Evolutionary conservation across 2,113 vertebrate species (phyloP).

Genomic region (Gallinago undulata): DNA sequence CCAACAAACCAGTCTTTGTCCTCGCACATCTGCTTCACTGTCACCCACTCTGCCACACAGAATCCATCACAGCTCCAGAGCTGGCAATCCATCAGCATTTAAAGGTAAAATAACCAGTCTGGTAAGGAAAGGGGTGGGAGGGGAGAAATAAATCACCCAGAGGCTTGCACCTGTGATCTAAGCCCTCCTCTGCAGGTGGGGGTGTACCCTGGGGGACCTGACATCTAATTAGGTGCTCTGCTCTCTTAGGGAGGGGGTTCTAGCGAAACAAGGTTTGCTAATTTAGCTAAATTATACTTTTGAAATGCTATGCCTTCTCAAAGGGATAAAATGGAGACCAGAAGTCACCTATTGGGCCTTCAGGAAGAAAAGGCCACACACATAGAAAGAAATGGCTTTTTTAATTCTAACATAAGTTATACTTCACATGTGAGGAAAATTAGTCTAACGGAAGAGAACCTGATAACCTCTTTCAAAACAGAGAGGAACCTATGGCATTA

Average conservation of each 20-base stretch:
- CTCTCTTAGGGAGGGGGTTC: not conserved
- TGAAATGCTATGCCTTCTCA: not conserved
- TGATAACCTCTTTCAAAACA: not conserved
- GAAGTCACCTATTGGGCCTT: not conserved
- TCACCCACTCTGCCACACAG: not conserved
- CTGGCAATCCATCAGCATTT: constrained; percentile 13
- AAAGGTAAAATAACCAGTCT: constrained; percentile 27
- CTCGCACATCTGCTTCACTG: not conserved
- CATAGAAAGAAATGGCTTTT: not conserved
- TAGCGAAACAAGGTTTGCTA: not conserved
- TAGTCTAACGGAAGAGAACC: not conserved
- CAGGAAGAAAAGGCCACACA: not conserved
- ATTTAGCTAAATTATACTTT: not conserved
- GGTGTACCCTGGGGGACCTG: not conserved
- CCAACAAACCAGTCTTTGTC: not conserved
- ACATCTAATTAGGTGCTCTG: not conserved
- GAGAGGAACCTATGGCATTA: not conserved
- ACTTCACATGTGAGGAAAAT: not conserved
- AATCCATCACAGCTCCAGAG: constrained; percentile 5
- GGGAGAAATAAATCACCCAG: constrained; percentile 20
- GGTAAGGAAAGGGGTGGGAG: not conserved
- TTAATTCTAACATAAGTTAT: not conserved
- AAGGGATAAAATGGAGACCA: not conserved
- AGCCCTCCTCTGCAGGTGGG: not conserved
- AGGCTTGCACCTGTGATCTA: constrained; percentile 16